A percentile compares a stretch with the other conserved stretches of the same genome.
Evolutionary conservation across 2,888 invertebrate species (phyloP).

Genomic region (Buathra laborator): DNA sequence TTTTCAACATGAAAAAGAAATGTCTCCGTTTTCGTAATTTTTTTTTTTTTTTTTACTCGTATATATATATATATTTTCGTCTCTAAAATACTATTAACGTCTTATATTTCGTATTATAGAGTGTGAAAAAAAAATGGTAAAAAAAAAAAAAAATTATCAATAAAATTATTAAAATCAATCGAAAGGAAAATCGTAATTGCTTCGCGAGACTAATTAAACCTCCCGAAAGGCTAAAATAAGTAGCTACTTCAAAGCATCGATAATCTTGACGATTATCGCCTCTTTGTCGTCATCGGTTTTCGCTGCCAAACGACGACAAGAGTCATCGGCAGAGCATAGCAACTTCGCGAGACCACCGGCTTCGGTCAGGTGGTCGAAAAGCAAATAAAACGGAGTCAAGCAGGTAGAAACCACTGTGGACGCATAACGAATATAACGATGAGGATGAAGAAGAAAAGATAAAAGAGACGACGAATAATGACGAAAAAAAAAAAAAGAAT

Average conservation of each 20-base stretch:
- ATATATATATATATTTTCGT: too few species aligned
- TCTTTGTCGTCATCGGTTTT: conserved; percentile 19
- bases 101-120: too few species aligned
- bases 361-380: conserved; percentile 28
- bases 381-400: conserved; percentile 33
- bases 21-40: too few species aligned
- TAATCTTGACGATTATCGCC: conserved; percentile 47
- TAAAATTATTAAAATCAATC: too few species aligned
- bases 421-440: conserved; percentile 37
- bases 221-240: background rate
- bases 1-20: too few species aligned
- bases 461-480: conserved; percentile 31
- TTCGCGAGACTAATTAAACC: too few species aligned
- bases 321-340: conserved; percentile 15
- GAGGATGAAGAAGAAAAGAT: conserved; percentile 33
- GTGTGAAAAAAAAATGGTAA: too few species aligned
- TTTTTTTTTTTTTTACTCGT: too few species aligned
- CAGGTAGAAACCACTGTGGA: conserved; percentile 19
- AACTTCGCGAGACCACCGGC: conserved; percentile 33
- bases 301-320: background rate
- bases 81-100: too few species aligned
- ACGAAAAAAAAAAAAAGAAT: conserved; percentile 8
- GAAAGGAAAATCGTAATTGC: too few species aligned
- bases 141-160: too few species aligned
- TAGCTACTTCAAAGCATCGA: background rate